A percentile compares a stretch with the other conserved stretches of the same genome.
phyloP scores from a whole-genome alignment of 2,797 vertebrate genomes.

The Leucoraja ocellata region DNA sequence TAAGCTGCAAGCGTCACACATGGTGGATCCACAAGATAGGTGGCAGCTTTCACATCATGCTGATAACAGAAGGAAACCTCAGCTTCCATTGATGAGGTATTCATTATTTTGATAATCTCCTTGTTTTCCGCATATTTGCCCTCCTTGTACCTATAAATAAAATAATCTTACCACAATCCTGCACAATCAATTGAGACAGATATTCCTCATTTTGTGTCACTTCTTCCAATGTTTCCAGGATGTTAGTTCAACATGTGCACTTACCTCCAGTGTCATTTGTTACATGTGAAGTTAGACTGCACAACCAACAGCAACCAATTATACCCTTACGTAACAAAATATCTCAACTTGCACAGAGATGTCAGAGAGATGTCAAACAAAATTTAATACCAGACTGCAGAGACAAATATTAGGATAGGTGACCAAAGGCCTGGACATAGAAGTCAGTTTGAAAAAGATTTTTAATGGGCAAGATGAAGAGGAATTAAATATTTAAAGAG shows the following conservation, averaged over 20 bases:
- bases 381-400: no score
- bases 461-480: no score
- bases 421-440: no score
- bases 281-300: neutral
- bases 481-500: no score
- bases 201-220: neutral
- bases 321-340: no score
- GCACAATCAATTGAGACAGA: neutral
- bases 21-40: constrained; percentile 71
- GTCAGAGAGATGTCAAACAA: no score
- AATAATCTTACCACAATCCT: neutral
- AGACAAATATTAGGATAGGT: no score
- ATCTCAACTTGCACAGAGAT: no score
- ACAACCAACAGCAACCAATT: neutral
- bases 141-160: constrained; percentile 72
- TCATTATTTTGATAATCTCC: constrained; percentile 70
- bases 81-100: constrained; percentile 61
- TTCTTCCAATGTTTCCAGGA: neutral
- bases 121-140: constrained; percentile 64
- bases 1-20: constrained; percentile 65
- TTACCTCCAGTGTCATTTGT: neutral
- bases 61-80: constrained; percentile 73
- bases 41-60: constrained; percentile 64
- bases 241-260: neutral
- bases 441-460: no score